phyloP scores from a whole-genome alignment of 2,888 invertebrate species.

The Drosophila infuscata region DNA sequence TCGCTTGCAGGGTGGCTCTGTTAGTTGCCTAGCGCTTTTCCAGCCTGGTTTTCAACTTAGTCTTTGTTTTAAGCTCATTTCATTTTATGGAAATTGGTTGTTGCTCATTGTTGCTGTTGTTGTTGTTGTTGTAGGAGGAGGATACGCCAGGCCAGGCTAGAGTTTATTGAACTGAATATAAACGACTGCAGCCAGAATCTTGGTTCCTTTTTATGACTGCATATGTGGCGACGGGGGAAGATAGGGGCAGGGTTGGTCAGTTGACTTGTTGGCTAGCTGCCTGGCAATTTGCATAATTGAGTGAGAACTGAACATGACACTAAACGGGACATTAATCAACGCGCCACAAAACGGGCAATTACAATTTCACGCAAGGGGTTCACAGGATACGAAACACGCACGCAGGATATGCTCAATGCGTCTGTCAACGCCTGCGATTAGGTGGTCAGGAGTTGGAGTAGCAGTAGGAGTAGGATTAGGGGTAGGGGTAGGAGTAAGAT shows the following conservation, averaged over 20 bases:
- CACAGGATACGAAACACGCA: constrained; percentile 20
- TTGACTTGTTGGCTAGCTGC: constrained; percentile 2
- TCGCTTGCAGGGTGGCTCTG: constrained; percentile 16
- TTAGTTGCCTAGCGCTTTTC: constrained; percentile 38
- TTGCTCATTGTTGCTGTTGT: constrained; percentile 10
- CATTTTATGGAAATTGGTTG: constrained; percentile 50
- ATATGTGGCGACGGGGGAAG: not conserved
- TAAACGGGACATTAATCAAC: constrained; percentile 37
- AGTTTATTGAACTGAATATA: constrained; percentile 58
- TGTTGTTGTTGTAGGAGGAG: constrained; percentile 40
- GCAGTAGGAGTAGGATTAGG: not conserved
- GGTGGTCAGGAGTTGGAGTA: constrained; percentile 7
- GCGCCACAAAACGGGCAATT: constrained; percentile 17
- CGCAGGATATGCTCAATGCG: constrained; percentile 8
- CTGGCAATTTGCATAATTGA: constrained; percentile 49
- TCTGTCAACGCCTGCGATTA: constrained; percentile 24
- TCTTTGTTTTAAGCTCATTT: constrained; percentile 17
- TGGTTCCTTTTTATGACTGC: constrained; percentile 2
- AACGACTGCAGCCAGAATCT: constrained; percentile 54
- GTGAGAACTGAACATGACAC: constrained; percentile 55
- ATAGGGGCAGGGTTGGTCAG: constrained; percentile 11
- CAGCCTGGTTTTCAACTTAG: constrained; percentile 26
- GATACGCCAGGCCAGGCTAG: constrained; percentile 30
- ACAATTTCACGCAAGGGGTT: constrained; percentile 30
- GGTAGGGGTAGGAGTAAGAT: too few species aligned